Conservation (phyloP, 2,797 vertebrate genomes). For the Bovichtus variegatus region DNA sequence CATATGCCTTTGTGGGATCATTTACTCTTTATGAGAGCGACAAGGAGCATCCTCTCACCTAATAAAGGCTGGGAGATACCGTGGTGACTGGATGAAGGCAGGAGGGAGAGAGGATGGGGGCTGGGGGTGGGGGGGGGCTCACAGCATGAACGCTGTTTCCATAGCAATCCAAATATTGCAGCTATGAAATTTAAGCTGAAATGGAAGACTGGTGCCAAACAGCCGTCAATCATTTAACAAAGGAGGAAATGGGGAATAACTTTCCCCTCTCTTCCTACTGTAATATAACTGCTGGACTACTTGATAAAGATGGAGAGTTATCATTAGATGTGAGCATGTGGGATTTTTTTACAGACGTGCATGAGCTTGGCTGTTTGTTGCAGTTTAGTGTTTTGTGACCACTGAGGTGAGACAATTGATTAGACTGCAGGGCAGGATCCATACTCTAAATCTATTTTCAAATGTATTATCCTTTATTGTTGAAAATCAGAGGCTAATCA, state of each 20-base stretch:
- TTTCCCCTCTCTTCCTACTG: constrained; percentile 34
- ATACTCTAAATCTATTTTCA: background rate
- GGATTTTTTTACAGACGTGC: constrained; percentile 1
- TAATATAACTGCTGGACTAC: constrained; percentile 41
- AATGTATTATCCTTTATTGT: constrained; percentile 9
- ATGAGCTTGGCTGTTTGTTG: constrained; percentile 1
- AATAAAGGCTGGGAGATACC: constrained; percentile 69
- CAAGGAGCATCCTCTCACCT: constrained; percentile 69
- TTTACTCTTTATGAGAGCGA: constrained; percentile 76
- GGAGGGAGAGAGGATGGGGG: constrained; percentile 6
- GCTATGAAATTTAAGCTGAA: constrained; percentile 66
- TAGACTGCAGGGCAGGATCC: constrained; percentile 1
- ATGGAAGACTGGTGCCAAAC: constrained; percentile 62
- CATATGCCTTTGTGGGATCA: constrained; percentile 70
- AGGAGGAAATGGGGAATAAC: constrained; percentile 65
- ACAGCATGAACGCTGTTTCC: constrained; percentile 75
- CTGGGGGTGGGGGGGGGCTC: background rate
- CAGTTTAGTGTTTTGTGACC: constrained; percentile 3
- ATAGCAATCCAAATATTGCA: constrained; percentile 83
- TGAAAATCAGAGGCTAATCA: constrained; percentile 24
- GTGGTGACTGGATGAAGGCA: constrained; percentile 47
- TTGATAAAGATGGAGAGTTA: constrained; percentile 65
- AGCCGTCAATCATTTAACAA: constrained; percentile 73
- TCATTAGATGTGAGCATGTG: constrained; percentile 37
- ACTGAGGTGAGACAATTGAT: constrained; percentile 24